A percentile compares a stretch with the other conserved stretches of the same genome.
These are phyloP conservation scores for Cosmorhoe ocellata DNA, from an alignment of 2,888 invertebrate genomes.

Conservation along the genomic window DNA sequence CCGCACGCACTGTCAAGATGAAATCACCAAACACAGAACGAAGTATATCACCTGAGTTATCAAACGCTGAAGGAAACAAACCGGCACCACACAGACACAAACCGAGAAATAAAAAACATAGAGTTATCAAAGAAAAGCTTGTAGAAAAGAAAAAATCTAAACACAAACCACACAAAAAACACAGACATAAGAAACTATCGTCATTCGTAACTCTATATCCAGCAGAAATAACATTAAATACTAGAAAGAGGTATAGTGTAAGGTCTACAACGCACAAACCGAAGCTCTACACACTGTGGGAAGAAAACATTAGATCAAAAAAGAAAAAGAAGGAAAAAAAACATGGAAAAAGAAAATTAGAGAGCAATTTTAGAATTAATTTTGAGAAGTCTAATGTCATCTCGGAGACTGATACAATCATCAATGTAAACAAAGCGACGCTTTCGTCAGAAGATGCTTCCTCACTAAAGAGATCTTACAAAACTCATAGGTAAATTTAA, in stretches of 20 bases:
- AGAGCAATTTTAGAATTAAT: too few relatives aligned
- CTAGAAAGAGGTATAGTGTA: conserved; percentile 8
- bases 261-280: conserved; percentile 7
- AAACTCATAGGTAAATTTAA: too few relatives aligned
- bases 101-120: neutral
- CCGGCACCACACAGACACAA: neutral
- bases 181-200: neutral
- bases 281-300: conserved; percentile 11
- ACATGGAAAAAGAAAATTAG: neutral
- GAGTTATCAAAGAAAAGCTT: neutral
- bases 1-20: neutral
- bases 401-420: too few relatives aligned
- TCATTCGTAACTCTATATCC: conserved; percentile 27
- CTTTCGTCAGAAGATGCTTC: too few relatives aligned
- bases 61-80: neutral
- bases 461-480: too few relatives aligned
- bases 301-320: conserved; percentile 17
- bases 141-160: neutral
- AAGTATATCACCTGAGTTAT: conserved; percentile 4
- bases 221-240: conserved; percentile 13
- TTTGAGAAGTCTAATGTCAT: too few relatives aligned
- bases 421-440: too few relatives aligned
- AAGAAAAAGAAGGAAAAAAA: neutral
- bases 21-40: neutral
- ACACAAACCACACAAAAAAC: conserved; percentile 1